These are phyloP conservation scores for Oxycera nigricornis DNA, from an alignment of 2,888 invertebrate species.

Conservation along the genomic window DNA sequence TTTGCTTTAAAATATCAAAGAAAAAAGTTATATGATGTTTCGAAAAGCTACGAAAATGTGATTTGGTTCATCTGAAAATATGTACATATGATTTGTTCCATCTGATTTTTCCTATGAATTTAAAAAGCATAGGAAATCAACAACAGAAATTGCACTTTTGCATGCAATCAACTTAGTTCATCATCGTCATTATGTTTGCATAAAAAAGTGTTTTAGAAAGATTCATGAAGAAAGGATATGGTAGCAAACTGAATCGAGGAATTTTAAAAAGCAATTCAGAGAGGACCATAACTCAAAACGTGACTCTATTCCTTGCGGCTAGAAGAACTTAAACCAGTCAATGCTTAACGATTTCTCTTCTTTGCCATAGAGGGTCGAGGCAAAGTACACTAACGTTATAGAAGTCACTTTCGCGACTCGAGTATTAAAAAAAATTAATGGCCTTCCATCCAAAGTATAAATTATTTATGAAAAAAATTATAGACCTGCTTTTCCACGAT, in stretches of 20 bases:
- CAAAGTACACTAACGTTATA: background rate
- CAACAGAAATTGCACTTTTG: conserved; percentile 30
- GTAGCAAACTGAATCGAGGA: conserved; percentile 1
- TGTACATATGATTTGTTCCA: background rate
- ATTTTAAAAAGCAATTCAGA: conserved; percentile 12
- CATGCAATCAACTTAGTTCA: conserved; percentile 21
- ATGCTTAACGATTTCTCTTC: conserved; percentile 4
- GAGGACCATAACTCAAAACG: conserved; percentile 22
- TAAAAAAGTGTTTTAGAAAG: conserved; percentile 19
- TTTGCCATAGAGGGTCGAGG: background rate
- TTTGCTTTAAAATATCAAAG: too few species aligned
- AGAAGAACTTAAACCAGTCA: conserved; percentile 3
- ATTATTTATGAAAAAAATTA: conserved; percentile 43
- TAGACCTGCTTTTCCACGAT: conserved; percentile 30
- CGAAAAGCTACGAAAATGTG: too few species aligned
- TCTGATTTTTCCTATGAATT: background rate
- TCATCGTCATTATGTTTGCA: conserved; percentile 31
- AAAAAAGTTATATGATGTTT: too few species aligned
- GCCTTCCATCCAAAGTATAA: conserved; percentile 36
- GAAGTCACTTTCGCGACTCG: conserved; percentile 4
- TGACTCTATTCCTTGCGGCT: background rate
- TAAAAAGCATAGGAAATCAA: background rate
- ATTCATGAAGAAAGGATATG: conserved; percentile 21
- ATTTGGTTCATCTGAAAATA: too few species aligned
- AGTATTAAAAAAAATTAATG: conserved; percentile 38